Evolutionary conservation across 2,113 vertebrate genomes (phyloP).

Genomic region (Hystrix cristata): DNA sequence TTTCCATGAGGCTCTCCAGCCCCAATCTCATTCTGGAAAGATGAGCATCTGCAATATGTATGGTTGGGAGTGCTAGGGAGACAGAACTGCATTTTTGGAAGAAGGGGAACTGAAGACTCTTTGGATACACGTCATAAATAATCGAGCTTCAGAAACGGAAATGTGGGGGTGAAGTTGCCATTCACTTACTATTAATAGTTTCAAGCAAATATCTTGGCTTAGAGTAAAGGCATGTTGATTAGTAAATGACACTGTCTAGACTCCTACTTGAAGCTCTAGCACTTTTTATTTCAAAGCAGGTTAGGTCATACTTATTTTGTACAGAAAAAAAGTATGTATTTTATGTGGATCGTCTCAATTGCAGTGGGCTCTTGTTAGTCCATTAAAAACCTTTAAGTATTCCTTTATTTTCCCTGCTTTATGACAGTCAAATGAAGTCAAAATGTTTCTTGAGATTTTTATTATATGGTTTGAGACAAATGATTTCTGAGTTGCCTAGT

Average conservation of each 20-base stretch:
- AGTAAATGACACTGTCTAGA: background rate
- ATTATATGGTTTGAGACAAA: conserved; percentile 70
- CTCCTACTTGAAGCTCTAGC: background rate
- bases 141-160: background rate
- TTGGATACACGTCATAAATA: background rate
- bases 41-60: background rate
- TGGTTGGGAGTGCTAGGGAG: background rate
- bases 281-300: conserved; percentile 23
- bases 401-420: conserved; percentile 49
- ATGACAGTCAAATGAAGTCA: conserved; percentile 74
- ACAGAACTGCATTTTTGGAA: conserved; percentile 20
- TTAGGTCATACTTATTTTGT: background rate
- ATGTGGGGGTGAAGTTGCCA: background rate
- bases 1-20: background rate
- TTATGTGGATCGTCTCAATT: conserved; percentile 44
- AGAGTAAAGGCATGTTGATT: background rate
- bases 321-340: background rate
- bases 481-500: conserved; percentile 73
- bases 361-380: background rate
- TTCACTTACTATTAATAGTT: conserved; percentile 18
- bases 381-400: conserved; percentile 41
- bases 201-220: conserved; percentile 24
- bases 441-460: conserved; percentile 80
- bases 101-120: background rate
- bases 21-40: conserved; percentile 11